Percentiles rank a stretch among this genome's conserved stretches.
phyloP scores from a whole-genome alignment of 2,113 vertebrate genomes.

The Microtus oregoni region DNA sequence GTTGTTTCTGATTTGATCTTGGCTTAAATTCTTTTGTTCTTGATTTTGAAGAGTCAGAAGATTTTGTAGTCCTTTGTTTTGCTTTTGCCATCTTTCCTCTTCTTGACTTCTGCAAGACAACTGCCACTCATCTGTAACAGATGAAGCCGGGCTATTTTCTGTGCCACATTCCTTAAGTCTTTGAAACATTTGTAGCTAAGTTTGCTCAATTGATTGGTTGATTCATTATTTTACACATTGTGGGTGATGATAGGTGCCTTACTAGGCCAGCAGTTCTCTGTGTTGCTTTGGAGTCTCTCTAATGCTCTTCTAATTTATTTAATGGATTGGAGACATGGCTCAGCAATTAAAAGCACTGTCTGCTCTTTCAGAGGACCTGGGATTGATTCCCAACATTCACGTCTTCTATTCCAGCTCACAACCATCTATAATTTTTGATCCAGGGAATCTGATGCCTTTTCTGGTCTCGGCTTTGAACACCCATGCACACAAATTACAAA shows the following conservation, averaged over 20 bases:
- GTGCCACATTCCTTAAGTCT: slow-evolving; percentile 2
- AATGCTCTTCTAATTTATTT: not conserved
- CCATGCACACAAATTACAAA: not conserved
- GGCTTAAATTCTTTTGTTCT: slow-evolving; percentile 25
- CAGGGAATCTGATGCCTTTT: not conserved
- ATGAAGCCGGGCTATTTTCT: not conserved
- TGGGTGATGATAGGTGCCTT: not conserved
- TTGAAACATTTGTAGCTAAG: slow-evolving; percentile 22
- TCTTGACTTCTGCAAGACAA: slow-evolving; percentile 16
- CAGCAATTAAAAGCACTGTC: not conserved
- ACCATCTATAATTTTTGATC: not conserved
- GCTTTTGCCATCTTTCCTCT: not conserved
- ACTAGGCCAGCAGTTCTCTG: not conserved
- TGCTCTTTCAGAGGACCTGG: not conserved
- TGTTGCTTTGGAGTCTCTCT: not conserved
- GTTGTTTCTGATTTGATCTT: slow-evolving; percentile 44
- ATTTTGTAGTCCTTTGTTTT: not conserved
- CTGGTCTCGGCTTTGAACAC: not conserved
- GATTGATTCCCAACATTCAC: not conserved
- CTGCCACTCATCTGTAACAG: slow-evolving; percentile 4
- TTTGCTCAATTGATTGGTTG: not conserved
- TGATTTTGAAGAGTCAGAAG: slow-evolving; percentile 44
- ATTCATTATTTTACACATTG: slow-evolving; percentile 1
- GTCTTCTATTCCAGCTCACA: not conserved
- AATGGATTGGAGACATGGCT: not conserved